Evolutionary conservation across 1,140 invertebrate species (phyloP).

Genomic region (Papilio helenus): DNA sequence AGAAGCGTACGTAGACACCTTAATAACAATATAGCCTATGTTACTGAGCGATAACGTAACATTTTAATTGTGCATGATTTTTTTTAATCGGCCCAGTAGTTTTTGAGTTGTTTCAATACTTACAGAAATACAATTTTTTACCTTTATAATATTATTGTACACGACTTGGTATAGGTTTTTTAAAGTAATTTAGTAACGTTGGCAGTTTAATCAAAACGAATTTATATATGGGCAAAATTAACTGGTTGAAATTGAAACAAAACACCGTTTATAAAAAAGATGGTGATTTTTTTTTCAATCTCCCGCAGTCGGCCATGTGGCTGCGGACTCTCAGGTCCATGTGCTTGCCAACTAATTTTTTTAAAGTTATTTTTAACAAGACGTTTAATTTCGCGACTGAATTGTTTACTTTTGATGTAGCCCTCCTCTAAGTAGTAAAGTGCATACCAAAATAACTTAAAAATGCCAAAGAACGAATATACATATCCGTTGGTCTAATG

Average conservation of each 20-base stretch:
- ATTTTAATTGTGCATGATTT: too few species aligned
- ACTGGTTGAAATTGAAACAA: background rate
- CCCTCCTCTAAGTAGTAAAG: background rate
- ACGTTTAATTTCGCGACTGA: background rate
- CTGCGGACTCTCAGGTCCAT: background rate
- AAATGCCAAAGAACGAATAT: background rate
- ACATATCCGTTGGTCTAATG: background rate
- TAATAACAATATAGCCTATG: too few species aligned
- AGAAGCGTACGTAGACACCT: too few species aligned
- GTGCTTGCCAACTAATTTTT: slow-evolving; percentile 18
- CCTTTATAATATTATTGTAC: too few species aligned
- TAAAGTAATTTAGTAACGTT: too few species aligned
- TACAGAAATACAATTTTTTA: too few species aligned
- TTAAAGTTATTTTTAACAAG: slow-evolving; percentile 21
- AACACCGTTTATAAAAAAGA: background rate
- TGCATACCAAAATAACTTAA: background rate
- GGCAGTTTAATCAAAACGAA: too few species aligned
- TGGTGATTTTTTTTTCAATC: slow-evolving; percentile 11
- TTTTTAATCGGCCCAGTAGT: too few species aligned
- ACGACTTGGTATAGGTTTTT: too few species aligned
- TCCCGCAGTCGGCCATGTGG: slow-evolving; percentile 2
- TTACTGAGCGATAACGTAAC: too few species aligned
- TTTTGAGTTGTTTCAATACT: too few species aligned
- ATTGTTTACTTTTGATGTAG: background rate
- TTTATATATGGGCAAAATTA: background rate